Evolutionary conservation across 2,797 vertebrate genomes (phyloP), one percentile per base, ranked within the genome.

Genomic region (Schizopygopsis malacanthus): DNA sequence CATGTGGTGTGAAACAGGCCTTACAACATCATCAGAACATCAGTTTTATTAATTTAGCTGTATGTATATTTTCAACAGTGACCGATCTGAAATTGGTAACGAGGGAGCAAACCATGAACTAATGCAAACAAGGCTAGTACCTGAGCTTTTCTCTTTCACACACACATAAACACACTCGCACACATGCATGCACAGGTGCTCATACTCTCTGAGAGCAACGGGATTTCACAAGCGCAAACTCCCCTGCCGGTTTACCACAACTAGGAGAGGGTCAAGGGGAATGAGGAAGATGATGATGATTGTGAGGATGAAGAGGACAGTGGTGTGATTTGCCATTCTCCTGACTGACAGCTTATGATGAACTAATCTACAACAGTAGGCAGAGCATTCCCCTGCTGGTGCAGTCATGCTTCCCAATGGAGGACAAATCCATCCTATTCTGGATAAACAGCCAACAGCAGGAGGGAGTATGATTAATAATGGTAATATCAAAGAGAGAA

Each of bases 321-420:
- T 79, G 84, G 59, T 71, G 75, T 77, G n/a, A 85, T 75, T 54
- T 87, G 80, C 2, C 87, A 82, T 86, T 67, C 83, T 78, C 70
- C 83, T 85, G 41, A 79, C 37, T 75, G 67, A 59, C 81, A 77
- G 73, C 52, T 39, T 45, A 2, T 83, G 10, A 65, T 81, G n/a
- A 81, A 65, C 76, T 83, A 20, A 88, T 81, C 87, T 77, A 81
- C 56, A 70, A 72, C 63, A 67, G 65, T 63, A 85, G 71, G 65
- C 52, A 69, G 54, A 80, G 59, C 63, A 77, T 54, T 81, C 80
- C 70, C n/a, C 50, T 37, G 22, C 76, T 67, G 52, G 85, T 16
- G 82, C 79, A 90, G 56, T 87, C 69, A 82, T 89, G 87, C 82
- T n/a, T 43, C 87, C 61, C 45, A 88, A 87, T 45, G 65, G 45